Evolutionary conservation across 2,888 invertebrate genomes (phyloP).

Genomic region (Caenorhabditis doughertyi): DNA sequence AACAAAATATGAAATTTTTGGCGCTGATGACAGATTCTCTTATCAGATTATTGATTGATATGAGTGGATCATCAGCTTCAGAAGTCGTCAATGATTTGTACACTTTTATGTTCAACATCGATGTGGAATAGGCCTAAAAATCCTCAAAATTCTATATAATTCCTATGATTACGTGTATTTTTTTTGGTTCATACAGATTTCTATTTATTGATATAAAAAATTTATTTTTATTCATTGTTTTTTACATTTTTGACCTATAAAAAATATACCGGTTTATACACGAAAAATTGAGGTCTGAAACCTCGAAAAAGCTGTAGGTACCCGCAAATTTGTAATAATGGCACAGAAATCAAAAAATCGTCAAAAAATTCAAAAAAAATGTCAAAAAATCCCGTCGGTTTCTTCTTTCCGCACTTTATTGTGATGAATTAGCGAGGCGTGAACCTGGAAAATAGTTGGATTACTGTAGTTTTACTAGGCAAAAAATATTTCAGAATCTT

Average conservation of each 20-base stretch:
- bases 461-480: background rate
- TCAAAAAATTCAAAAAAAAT: constrained; percentile 21
- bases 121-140: constrained; percentile 37
- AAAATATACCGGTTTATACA: constrained; percentile 8
- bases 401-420: constrained; percentile 49
- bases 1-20: constrained; percentile 69
- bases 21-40: constrained; percentile 69
- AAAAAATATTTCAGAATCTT: too few species aligned
- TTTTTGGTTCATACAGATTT: constrained; percentile 22
- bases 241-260: constrained; percentile 5
- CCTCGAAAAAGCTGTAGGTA: background rate
- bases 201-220: constrained; percentile 12
- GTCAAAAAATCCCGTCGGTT: constrained; percentile 45
- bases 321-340: constrained; percentile 12
- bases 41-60: constrained; percentile 66
- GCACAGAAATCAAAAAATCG: constrained; percentile 4
- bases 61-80: constrained; percentile 57
- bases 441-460: constrained; percentile 34
- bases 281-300: constrained; percentile 4
- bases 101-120: constrained; percentile 58
- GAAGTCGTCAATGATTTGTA: constrained; percentile 59
- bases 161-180: constrained; percentile 26
- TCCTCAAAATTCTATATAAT: background rate
- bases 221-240: background rate
- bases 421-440: constrained; percentile 61